Conservation (phyloP, 2,888 invertebrate species). For the Caenorhabditis sp. region DNA sequence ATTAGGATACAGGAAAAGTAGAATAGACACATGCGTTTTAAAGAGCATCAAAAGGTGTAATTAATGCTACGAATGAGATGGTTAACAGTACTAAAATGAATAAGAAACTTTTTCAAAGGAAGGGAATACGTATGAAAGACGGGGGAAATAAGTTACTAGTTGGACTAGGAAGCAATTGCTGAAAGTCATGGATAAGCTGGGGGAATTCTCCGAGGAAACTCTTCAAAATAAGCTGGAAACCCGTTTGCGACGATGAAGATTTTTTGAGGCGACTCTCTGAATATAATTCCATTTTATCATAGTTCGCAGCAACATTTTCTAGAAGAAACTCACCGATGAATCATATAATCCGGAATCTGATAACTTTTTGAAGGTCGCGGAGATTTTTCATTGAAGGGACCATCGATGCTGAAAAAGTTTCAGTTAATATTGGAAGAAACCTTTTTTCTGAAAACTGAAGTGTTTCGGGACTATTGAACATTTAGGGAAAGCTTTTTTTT, state of each 20-base stretch:
- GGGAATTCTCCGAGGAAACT: slow-evolving; percentile 58
- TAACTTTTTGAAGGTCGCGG: slow-evolving; percentile 26
- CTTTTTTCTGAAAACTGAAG: neutral
- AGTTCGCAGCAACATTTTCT: neutral
- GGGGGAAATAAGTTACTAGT: slow-evolving; percentile 22
- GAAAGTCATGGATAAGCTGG: neutral
- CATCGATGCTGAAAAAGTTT: slow-evolving; percentile 50
- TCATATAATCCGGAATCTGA: slow-evolving; percentile 60
- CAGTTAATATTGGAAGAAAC: neutral
- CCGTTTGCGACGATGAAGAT: slow-evolving; percentile 70
- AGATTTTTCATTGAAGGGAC: slow-evolving; percentile 38
- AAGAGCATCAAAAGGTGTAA: slow-evolving; percentile 24
- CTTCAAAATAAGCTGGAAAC: slow-evolving; percentile 69
- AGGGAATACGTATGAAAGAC: too few relatives aligned
- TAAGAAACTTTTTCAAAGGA: too few relatives aligned
- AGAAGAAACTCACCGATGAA: slow-evolving; percentile 40
- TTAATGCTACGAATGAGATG: slow-evolving; percentile 55
- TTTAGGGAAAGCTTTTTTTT: too few relatives aligned
- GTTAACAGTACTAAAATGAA: slow-evolving; percentile 40
- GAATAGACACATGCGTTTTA: slow-evolving; percentile 24
- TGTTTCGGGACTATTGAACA: too few relatives aligned
- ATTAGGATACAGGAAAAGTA: neutral
- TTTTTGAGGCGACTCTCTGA: slow-evolving; percentile 67
- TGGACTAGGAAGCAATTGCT: slow-evolving; percentile 2
- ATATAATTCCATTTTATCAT: slow-evolving; percentile 5